Base-by-base conservation (phyloP, 2,888 invertebrate genomes). In the Stictocephala bisonia region DNA sequence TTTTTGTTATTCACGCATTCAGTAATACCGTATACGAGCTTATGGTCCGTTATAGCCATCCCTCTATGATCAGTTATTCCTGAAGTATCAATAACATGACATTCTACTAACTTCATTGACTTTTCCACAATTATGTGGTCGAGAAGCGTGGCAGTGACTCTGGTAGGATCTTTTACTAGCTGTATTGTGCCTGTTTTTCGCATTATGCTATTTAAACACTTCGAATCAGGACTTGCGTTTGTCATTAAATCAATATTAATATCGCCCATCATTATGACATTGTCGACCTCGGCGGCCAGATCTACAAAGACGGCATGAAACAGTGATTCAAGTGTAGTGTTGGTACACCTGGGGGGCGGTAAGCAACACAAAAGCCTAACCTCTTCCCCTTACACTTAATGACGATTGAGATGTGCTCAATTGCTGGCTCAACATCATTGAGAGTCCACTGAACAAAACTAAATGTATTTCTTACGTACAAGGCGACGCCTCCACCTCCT, bases 141-240 rank as follows among this genome's bases (percentile, higher is more conserved):
- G 11, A 51, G 24, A 6, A 51, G 18, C 1, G 51, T 51, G 1
- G 51, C 13, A 4, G 51, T 51, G 3, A 56, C 56, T 29, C 56
- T 56, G 15, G 56, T 56, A 13, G 56, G 56, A 27, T 56, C 56
- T 3, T 56, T 56, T 9, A 56, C 13, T 18, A 56, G 4, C 15
- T 56, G 56, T 15, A 29, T 15, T 15, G 11, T 26, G 9, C 18
- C 18, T 3, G 29, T n/a, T 13, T 20, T 22, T 7, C 15, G n/a
- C n/a, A 27, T 4, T 7, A 56, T 2, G 1, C 29, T 18, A 20
- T 24, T 29, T 18, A 56, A n/a, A 11, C 18, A 56, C n/a, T 56
- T 56, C 15, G 56, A 20, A 6, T 29, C 29, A 29, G 11, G 1
- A n/a, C 29, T 9, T 11, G 24, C 13, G 26, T 51, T 56, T n/a